phyloP scores from a whole-genome alignment of 2,888 invertebrate genomes.

The Phasia obesa region DNA sequence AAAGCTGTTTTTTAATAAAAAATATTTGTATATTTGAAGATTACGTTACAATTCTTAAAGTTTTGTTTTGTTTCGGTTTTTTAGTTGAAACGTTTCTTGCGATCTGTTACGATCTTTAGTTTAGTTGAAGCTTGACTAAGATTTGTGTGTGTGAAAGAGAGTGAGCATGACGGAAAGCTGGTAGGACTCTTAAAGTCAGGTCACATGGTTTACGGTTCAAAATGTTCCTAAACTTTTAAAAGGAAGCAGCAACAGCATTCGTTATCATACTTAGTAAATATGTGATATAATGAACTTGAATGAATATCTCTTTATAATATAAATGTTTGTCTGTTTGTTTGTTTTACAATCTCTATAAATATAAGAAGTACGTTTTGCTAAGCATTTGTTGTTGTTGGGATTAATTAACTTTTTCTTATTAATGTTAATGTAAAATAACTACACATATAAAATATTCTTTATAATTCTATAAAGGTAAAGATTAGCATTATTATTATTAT shows the following conservation, averaged over 20 bases:
- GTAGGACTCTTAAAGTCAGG: slow-evolving; percentile 2
- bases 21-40: slow-evolving; percentile 1
- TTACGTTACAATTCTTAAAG: background rate
- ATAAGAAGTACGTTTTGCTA: too few relatives aligned
- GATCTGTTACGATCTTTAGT: background rate
- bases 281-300: too few relatives aligned
- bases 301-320: too few relatives aligned
- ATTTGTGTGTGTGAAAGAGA: background rate
- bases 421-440: background rate
- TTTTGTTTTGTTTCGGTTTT: background rate
- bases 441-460: slow-evolving; percentile 2
- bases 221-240: background rate
- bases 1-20: slow-evolving; percentile 5
- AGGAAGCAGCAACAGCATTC: slow-evolving; percentile 16
- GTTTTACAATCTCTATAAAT: too few relatives aligned
- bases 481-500: background rate
- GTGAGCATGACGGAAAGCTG: background rate
- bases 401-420: background rate
- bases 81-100: background rate
- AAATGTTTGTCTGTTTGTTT: too few relatives aligned
- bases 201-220: slow-evolving; percentile 12
- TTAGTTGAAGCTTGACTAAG: background rate
- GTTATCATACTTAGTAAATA: slow-evolving; percentile 12
- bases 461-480: background rate
- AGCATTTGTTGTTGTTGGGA: too few relatives aligned